A percentile compares a stretch with the other conserved stretches of the same genome.
These are phyloP conservation scores for Apotomis betuletana DNA, from an alignment of 2,888 invertebrate species.

Conservation along the genomic window DNA sequence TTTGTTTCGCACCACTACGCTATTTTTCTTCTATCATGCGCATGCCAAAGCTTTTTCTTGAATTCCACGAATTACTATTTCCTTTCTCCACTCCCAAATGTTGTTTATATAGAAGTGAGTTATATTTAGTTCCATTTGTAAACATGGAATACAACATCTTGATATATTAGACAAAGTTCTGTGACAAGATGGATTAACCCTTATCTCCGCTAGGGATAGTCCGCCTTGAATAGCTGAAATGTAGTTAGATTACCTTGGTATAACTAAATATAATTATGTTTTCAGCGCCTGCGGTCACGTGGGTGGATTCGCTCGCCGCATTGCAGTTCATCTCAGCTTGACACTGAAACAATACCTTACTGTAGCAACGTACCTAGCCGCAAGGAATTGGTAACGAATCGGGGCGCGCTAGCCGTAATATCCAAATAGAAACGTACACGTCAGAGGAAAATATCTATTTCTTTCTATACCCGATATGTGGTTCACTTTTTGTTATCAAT, in stretches of 20 bases:
- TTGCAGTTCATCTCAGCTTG: conserved; percentile 20
- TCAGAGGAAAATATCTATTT: background rate
- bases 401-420: background rate
- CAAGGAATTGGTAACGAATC: conserved; percentile 1
- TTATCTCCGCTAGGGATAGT: conserved; percentile 14
- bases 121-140: background rate
- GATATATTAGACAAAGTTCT: conserved; percentile 11
- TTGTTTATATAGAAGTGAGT: background rate
- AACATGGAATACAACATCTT: conserved; percentile 3
- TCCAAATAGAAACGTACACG: background rate
- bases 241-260: conserved; percentile 7
- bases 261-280: background rate
- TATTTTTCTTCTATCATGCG: background rate
- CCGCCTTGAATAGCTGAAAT: background rate
- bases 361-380: background rate
- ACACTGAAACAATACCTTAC: conserved; percentile 3
- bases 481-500: too few relatives aligned
- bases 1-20: background rate
- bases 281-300: background rate
- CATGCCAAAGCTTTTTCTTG: background rate
- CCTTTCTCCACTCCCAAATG: background rate
- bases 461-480: background rate
- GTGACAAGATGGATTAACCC: conserved; percentile 21
- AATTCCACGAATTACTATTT: background rate
- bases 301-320: conserved; percentile 9